Evolutionary conservation across 1,140 invertebrate species (phyloP), one percentile per base, ranked within the genome.

Genomic region (Apis laboriosa): DNA sequence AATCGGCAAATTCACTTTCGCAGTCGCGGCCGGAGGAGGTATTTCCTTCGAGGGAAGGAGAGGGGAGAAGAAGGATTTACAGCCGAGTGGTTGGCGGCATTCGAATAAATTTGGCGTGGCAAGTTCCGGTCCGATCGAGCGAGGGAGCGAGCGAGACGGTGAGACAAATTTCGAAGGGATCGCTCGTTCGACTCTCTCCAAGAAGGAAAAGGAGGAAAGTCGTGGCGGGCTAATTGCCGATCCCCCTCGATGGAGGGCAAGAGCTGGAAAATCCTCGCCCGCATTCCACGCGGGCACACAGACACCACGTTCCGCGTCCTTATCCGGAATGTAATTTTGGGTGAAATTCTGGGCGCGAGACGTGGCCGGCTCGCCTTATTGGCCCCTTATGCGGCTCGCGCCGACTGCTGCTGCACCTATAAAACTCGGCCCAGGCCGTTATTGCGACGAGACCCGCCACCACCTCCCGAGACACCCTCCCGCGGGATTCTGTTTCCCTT

Each of bases 311-410:
- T 77, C 86, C 75, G 82, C 75, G 71, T 72, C 83, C 67, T 89
- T 91, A 90, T 86, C 86, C 85, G 92, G 92, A 92, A 93, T 93
- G 92, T 92, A 93, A 93, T 93, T 93, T 93, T 85, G 81, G 89
- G 90, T 91, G 92, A 92, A 93, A 86, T 88, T 93, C 89, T 81
- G 86, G 2, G 75, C 83, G 90, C 72, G 82, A 88, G 74, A 85
- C 81, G 85, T 82, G 34, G 34, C 34, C 34, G 77, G 80, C 84
- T 74, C 80, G 87, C 84, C 90, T 92, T 93, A 93, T 93, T 93
- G 92, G 91, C 91, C 90, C 34, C 86, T 92, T 89, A 90, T 86
- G 91, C 87, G 91, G 90, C 88, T 88, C 77, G 81, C 77, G 80
- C 63, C 77, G 78, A 80, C 74, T 83, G 84, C 86, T 88, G 85